A percentile compares a stretch with the other conserved stretches of the same genome.
Conservation (phyloP, 2,888 invertebrate species). For the Brachypalpus laphriformis region DNA sequence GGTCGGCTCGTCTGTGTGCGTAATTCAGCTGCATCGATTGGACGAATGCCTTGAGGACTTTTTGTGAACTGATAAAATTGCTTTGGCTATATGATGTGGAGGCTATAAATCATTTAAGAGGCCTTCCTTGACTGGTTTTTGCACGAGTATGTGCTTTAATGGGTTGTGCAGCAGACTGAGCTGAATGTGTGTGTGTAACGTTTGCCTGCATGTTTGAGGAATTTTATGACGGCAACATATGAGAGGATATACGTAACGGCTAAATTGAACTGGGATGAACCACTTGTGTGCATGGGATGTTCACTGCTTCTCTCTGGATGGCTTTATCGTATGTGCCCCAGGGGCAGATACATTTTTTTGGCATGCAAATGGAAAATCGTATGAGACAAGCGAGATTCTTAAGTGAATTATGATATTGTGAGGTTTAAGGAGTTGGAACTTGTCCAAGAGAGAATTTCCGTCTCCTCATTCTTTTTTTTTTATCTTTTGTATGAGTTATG, state of each 20-base stretch:
- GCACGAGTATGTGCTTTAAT: conserved; percentile 12
- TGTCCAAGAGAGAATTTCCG: conserved; percentile 33
- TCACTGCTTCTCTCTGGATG: not conserved
- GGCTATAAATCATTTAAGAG: conserved; percentile 42
- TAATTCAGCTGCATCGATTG: conserved; percentile 35
- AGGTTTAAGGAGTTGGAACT: conserved; percentile 53
- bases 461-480: not conserved
- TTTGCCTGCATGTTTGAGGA: conserved; percentile 34
- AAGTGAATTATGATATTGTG: conserved; percentile 59
- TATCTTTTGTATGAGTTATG: not conserved
- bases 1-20: conserved; percentile 6
- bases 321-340: not conserved
- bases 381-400: conserved; percentile 52
- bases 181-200: not conserved
- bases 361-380: conserved; percentile 68
- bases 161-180: conserved; percentile 8
- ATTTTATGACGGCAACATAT: conserved; percentile 40
- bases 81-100: conserved; percentile 1
- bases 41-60: not conserved
- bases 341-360: not conserved
- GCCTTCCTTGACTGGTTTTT: conserved; percentile 1
- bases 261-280: conserved; percentile 34
- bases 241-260: conserved; percentile 6
- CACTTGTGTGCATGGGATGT: conserved; percentile 35
- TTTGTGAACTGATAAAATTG: conserved; percentile 28